Evolutionary conservation across 1,140 invertebrate species (phyloP), one percentile per base, ranked within the genome.

Genomic region (Formica selysi): DNA sequence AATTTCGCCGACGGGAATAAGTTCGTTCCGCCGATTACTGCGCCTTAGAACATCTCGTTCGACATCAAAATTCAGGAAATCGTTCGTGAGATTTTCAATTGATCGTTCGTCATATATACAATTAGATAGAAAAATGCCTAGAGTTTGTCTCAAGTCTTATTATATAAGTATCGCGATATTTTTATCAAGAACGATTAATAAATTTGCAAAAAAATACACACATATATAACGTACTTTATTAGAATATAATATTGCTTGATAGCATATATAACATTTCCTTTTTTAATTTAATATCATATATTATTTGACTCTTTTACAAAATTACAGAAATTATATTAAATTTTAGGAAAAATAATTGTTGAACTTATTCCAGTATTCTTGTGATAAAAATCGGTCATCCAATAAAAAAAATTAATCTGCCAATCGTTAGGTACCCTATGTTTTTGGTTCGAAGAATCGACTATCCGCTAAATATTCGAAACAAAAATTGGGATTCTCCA

Each of bases 51-150:
- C 26, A 61, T 64, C 38, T 68, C 48, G 62, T 54, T 78, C 61
- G 51, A 64, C 78, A 65, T 87, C 67, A 73, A 65, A 70, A 86
- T 86, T 85, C 70, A 86, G 88, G 76, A 87, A 89, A 89, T 86
- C 88, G 76, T 65, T 41, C 32, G 26, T 38, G 19, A 76, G 38
- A 51, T 79, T 70, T 76, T 73, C 38, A 26, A 68, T 65, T 51
- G 44, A 26, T 5, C 62, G 36, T n/a, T 8, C 36, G 61, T 36
- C 5, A 13, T 8, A 8, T 8, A 13, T 19, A 13, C 10, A 83
- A 13, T 7, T 4, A 10, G 36, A 22, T 57, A 11, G 6, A 44
- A 48, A 65, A 13, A 22, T 10, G 10, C 26, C n/a, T 32, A 41
- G 22, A 59, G 5, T 44, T 65, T 48, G 3, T 44, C 44, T 6